Base-by-base conservation (phyloP, 2,888 invertebrate species). In the Pseudolycoriella hygida region DNA sequence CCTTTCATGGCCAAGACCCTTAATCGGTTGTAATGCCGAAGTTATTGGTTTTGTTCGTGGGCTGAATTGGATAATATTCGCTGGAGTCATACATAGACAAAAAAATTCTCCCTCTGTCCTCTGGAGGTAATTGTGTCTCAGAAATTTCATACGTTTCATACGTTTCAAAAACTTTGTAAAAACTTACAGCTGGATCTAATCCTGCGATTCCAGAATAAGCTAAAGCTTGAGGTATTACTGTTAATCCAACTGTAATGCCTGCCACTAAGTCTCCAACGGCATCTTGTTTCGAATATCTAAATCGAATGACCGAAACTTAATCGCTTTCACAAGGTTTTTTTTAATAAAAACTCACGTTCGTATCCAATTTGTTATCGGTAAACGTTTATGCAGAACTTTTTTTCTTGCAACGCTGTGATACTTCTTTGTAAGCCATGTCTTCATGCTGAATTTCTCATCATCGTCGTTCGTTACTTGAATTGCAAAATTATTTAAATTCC, bases 251-350 rank as follows among this genome's bases (percentile, higher is more conserved):
- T 1, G 93, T 90, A 44, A 92, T 67, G 45, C 92, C 92, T 11
- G 93, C 92, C 52, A 94, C 83, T 40, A 88, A 62, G 67, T 94
- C 93, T 4, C 89, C 87, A 46, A 88, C 64, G 11, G 86, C 78
- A 61, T 80, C 76, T 50, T 76, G 72, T 18, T 69, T 62, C 54
- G 72, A 77, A 67, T 90, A 90, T 54, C 70, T 64, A 57, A n/a
- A 52, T 50, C 25, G 25, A 25, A 25, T 25, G n/a, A n/a, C n/a
- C n/a, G n/a, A n/a, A n/a, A n/a, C n/a, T n/a, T n/a, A n/a, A n/a
- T n/a, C n/a, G n/a, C n/a, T 42, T 19, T 4, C 6, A 17, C n/a
- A 12, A 25, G n/a, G 17, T 6, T 20, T 15, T 25, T 2, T 34
- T 5, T 3, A 41, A 14, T 32, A 31, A 10, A 14, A 2, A 58